Base-by-base conservation (phyloP, 2,113 vertebrate genomes). In the Physeter macrocephalus region DNA sequence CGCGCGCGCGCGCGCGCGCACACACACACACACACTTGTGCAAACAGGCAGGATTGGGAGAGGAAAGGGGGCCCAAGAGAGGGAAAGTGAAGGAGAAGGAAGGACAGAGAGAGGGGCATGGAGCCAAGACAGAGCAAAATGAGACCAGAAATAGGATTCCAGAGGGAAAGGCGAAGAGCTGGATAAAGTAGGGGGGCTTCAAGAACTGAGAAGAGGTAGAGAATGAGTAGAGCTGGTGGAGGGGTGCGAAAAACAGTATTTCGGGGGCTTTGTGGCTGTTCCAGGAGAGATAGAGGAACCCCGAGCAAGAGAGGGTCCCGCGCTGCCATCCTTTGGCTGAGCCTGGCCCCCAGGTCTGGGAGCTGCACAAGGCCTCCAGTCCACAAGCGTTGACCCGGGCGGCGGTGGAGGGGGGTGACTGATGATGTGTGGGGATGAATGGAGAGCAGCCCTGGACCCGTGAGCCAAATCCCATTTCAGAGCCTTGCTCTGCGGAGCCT, bases 111-210 rank as follows among this genome's bases (percentile, higher is more conserved):
- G 41, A 17, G 27, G 54, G 74, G 66, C 6, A 27, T 8, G 3
- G 72, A 86, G 43, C 83, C 77, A 71, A 72, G 84, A 36, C 39
- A 52, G 71, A 84, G 84, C 17, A 43, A 64, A 86, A 75, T 3
- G 49, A 95, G 92, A 67, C 75, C 81, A 62, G 64, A 64, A 49
- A 74, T 75, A 21, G 34, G 54, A 74, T 85, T 85, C 85, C 46
- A 49, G 61, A 92, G 80, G 88, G 87, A 59, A 39, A 83, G 66
- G 78, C 21, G 3, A 71, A 59, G 72, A 81, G 14, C 49, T 36
- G 61, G 66, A 27, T 52, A 18, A 41, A 64, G 52, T 39, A 20
- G 23, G 34, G n/a, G 8, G 59, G 10, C 72, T 20, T 86, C 15
- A 5, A n/a, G n/a, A 69, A 20, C 46, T 31, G 41, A 61, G 87